Evolutionary conservation across 2,113 vertebrate genomes (phyloP).

Genomic region (Alosa alosa): DNA sequence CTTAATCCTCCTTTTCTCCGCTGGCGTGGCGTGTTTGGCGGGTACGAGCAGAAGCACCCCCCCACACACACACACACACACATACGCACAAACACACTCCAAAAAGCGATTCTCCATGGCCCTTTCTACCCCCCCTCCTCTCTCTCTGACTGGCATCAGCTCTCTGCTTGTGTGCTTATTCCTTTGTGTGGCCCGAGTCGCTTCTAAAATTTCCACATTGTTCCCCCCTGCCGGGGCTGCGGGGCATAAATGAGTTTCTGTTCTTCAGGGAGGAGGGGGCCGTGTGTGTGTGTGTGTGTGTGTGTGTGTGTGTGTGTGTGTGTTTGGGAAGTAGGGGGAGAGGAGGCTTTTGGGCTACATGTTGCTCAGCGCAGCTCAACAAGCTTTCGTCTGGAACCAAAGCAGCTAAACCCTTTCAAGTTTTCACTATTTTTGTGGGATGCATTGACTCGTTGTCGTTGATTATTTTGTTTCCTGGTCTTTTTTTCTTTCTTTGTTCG

Average conservation of each 20-base stretch:
- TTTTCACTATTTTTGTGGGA: background rate
- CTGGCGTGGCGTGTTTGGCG: conserved; percentile 41
- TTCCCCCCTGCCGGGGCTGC: conserved; percentile 55
- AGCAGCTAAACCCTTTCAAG: background rate
- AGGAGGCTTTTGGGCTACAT: background rate
- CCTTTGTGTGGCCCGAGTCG: conserved; percentile 57
- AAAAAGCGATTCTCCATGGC: conserved; percentile 65
- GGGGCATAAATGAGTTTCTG: conserved; percentile 56
- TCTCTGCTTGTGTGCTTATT: conserved; percentile 57
- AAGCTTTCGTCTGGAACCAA: background rate
- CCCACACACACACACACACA: background rate
- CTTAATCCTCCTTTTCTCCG: conserved; percentile 11
- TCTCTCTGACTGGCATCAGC: conserved; percentile 54
- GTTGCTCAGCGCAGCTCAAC: background rate
- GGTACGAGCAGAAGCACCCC: background rate
- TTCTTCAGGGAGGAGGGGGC: conserved; percentile 30
- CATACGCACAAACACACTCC: conserved; percentile 54
- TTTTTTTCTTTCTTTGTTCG: background rate
- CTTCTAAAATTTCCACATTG: conserved; percentile 72
- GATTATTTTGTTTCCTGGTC: background rate
- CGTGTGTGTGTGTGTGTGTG: conserved; percentile 1
- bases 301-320: conserved; percentile 22
- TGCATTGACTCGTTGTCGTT: background rate
- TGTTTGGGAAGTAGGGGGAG: conserved; percentile 81
- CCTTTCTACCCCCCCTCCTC: conserved; percentile 62